Percentiles rank a stretch among this genome's conserved stretches.
These are phyloP conservation scores for Aquatica leii DNA, from an alignment of 2,888 invertebrate genomes.

Conservation along the genomic window DNA sequence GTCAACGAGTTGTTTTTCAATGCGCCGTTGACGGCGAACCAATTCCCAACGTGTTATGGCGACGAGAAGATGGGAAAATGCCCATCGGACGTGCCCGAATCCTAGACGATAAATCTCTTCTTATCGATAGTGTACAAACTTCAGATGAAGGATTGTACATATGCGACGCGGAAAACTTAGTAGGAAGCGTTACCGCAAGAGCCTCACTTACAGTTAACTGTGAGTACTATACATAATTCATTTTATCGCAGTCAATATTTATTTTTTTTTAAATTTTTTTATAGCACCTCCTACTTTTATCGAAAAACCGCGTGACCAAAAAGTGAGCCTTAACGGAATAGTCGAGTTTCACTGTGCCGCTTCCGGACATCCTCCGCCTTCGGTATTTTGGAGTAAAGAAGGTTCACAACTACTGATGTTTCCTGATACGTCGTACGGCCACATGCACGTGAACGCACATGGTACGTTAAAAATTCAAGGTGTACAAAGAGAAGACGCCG, in stretches of 20 bases:
- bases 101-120: constrained; percentile 78
- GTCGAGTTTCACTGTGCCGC: constrained; percentile 93
- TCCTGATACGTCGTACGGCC: constrained; percentile 77
- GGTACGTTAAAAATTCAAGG: constrained; percentile 75
- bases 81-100: constrained; percentile 80
- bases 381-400: constrained; percentile 95
- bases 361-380: constrained; percentile 89
- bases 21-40: constrained; percentile 93
- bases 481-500: constrained; percentile 73
- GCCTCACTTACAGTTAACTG: constrained; percentile 90
- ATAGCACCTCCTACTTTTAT: constrained; percentile 67
- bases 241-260: constrained; percentile 14
- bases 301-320: constrained; percentile 85
- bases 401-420: constrained; percentile 88
- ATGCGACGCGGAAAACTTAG: constrained; percentile 89
- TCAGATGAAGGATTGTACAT: constrained; percentile 89
- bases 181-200: constrained; percentile 84
- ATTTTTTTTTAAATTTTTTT: constrained; percentile 3
- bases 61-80: constrained; percentile 86
- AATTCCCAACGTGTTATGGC: constrained; percentile 87
- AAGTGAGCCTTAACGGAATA: constrained; percentile 84
- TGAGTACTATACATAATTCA: constrained; percentile 63
- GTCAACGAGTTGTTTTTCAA: constrained; percentile 86
- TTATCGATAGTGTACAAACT: constrained; percentile 82
- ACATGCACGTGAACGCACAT: constrained; percentile 72